Evolutionary conservation across 2,797 vertebrate genomes (phyloP), one percentile per base, ranked within the genome.

Genomic region (Amphiprion clarkii): DNA sequence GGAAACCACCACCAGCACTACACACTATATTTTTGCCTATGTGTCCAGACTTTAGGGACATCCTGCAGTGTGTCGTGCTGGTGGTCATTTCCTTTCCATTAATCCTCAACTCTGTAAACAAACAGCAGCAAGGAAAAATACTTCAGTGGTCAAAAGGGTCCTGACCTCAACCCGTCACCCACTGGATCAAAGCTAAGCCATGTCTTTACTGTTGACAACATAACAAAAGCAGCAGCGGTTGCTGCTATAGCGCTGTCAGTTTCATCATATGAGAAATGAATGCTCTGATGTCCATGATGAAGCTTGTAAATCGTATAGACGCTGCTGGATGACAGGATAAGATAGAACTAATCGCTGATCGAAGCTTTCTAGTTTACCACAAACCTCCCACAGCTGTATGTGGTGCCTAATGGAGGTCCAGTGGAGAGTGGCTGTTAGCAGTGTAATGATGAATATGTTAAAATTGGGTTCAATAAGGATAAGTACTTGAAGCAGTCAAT

Each of bases 91-190:
- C 19, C 14, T 39, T 56, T 55, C 5, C 54, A 5, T 16, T 74
- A 67, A 79, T 74, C 78, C 67, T 9, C 19, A 54, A 21, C 48
- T 42, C 16, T 19, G 25, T 49, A n/a, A 49, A 56, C 57, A 58
- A 36, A 56, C 57, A 58, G 39, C 52, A 49, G 36, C 68, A 21
- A 52, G n/a, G 44, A 74, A 63, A 78, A 82, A 73, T 68, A 66
- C 71, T 46, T 48, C 49, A 29, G 52, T 65, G 80, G 78, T 77
- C 75, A 48, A 27, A 36, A 4, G 46, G 40, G 19, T 36, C 55
- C 53, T 58, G 73, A 83, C 71, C 68, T 73, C 46, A 4, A 10
- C 4, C 67, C 11, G 0, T 44, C 33, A 16, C 8, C 52, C 23
- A 11, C 46, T 8, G 54, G 69, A 58, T 73, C 58, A 57, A 25